Evolutionary conservation across 2,888 invertebrate genomes (phyloP), one percentile per base, ranked within the genome.

Genomic region (Drosophila demipolita): DNA sequence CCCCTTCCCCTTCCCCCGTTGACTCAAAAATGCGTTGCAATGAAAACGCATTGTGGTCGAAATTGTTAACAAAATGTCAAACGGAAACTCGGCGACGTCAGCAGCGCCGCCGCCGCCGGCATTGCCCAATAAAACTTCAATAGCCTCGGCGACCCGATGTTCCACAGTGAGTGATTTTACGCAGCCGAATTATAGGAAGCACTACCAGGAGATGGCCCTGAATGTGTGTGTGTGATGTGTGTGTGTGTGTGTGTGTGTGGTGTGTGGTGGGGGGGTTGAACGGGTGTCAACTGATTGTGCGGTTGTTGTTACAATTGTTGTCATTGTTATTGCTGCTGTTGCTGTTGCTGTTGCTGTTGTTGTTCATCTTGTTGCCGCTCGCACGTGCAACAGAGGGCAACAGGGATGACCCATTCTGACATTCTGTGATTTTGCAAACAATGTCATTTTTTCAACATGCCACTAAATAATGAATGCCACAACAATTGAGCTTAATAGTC

Each of bases 31-130:
- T 55, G 66, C 59, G 60, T 52, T 75, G 83, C 87, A 83, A 72
- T 87, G 87, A 87, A 88, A 87, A 83, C 87, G 87, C 87, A 87
- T 87, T 87, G 87, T 89, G 87, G 87, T 87, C 89, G 85, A 89
- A 87, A 87, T 87, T 87, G 89, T 87, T 87, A 87, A 87, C 87
- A 87, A 89, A 87, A 87, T 87, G 89, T 87, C 87, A 87, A 87
- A 87, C 87, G 87, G 89, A 87, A 87, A 75, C 85, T 69, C 83
- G 68, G 60, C 80, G 59, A 66, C 71, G 75, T 29, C 59, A 26
- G n/a, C 57, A 32, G 20, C 42, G 40, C 29, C 29, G 54, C 71
- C 33, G 23, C 42, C 63, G 65, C 66, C 71, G 79, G 53, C 72
- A 74, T 67, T 74, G 82, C 83, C 74, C 85, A 88, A 86, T 86